Evolutionary conservation across 1,140 invertebrate genomes (phyloP).

Genomic region (Melitaea cinxia): DNA sequence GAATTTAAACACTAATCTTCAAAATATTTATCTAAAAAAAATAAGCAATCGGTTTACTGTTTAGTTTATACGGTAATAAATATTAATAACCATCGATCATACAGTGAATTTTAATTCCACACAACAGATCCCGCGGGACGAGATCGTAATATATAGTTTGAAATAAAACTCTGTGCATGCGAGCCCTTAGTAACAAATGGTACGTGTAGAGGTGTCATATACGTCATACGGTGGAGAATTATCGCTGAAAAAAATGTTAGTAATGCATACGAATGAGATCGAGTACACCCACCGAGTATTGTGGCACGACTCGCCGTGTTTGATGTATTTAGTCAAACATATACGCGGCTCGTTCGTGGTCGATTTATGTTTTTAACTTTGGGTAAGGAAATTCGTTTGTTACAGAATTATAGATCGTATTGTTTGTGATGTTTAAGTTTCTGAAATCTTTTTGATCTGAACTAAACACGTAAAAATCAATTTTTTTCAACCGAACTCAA

Average conservation of each 20-base stretch:
- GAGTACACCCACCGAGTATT: slow-evolving; percentile 8
- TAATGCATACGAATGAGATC: slow-evolving; percentile 8
- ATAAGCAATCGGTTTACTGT: slow-evolving; percentile 1
- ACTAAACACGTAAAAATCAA: too few relatives aligned
- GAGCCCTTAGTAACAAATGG: slow-evolving; percentile 33
- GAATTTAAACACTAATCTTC: neutral
- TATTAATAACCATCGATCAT: slow-evolving; percentile 5
- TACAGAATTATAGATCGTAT: neutral
- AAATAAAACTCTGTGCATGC: neutral
- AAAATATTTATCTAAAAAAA: neutral
- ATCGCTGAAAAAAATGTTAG: slow-evolving; percentile 51
- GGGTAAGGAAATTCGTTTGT: neutral
- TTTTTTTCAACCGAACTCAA: too few relatives aligned
- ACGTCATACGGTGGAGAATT: slow-evolving; percentile 39
- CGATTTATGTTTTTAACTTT: slow-evolving; percentile 3
- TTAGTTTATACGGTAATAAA: slow-evolving; percentile 9
- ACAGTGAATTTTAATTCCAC: slow-evolving; percentile 9
- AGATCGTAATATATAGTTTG: neutral
- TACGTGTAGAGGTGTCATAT: slow-evolving; percentile 44
- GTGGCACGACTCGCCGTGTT: neutral
- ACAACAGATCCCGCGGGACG: slow-evolving; percentile 13
- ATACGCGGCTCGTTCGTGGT: neutral
- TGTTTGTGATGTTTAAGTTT: neutral
- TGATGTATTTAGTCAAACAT: slow-evolving; percentile 4
- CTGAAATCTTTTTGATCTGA: too few relatives aligned